Evolutionary conservation across 1,140 invertebrate genomes (phyloP).

Genomic region (Hirudo medicinalis): DNA sequence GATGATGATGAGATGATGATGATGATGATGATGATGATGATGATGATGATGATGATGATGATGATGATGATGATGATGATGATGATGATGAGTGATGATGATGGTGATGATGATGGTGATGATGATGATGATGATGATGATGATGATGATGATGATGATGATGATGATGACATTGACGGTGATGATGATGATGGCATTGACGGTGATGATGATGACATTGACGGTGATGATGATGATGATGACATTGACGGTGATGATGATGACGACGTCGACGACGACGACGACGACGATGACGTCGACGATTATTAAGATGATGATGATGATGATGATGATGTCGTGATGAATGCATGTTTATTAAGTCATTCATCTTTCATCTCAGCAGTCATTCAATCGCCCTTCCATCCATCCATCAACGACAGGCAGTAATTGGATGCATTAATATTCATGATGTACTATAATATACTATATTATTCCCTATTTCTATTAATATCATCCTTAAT

Average conservation of each 20-base stretch:
- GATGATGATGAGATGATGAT: slow-evolving; percentile 17
- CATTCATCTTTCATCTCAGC: too few relatives aligned
- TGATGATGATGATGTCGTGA: too few relatives aligned
- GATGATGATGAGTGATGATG: slow-evolving; percentile 10
- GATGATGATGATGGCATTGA: not conserved
- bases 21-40: slow-evolving; percentile 15
- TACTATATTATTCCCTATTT: too few relatives aligned
- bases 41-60: slow-evolving; percentile 12
- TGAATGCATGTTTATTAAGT: too few relatives aligned
- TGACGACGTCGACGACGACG: slow-evolving; percentile 11
- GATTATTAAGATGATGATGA: too few relatives aligned
- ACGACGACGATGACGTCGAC: not conserved
- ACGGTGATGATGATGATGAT: too few relatives aligned
- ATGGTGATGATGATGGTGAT: slow-evolving; percentile 4
- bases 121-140: slow-evolving; percentile 13
- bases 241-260: slow-evolving; percentile 8
- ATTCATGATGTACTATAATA: too few relatives aligned
- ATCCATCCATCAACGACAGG: too few relatives aligned
- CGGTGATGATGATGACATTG: too few relatives aligned
- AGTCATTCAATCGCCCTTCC: too few relatives aligned
- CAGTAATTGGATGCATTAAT: too few relatives aligned
- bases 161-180: slow-evolving; percentile 12
- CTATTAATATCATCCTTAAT: too few relatives aligned
- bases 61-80: slow-evolving; percentile 14
- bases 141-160: not conserved